These are phyloP conservation scores for Epinotia demarniana DNA, from an alignment of 2,888 invertebrate genomes.

Conservation along the genomic window DNA sequence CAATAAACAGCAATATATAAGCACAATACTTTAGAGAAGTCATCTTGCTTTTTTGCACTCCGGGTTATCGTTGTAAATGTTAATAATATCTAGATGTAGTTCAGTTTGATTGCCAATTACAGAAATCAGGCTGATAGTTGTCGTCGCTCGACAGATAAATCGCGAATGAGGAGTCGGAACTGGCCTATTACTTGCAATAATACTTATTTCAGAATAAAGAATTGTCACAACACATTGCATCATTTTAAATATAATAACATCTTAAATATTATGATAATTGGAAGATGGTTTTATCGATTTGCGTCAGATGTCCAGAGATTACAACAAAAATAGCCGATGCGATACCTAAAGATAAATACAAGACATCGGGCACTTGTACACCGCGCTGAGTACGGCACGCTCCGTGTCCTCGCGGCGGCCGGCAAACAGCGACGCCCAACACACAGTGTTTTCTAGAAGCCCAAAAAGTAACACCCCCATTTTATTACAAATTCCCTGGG, in stretches of 20 bases:
- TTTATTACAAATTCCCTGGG: no score
- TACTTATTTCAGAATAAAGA: neutral
- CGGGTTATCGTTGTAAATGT: neutral
- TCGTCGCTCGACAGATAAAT: neutral
- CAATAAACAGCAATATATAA: neutral
- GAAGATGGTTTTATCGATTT: neutral
- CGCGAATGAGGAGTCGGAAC: neutral
- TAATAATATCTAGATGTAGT: neutral
- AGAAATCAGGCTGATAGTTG: neutral
- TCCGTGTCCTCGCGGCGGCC: no score
- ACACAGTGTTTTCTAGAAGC: no score
- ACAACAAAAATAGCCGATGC: neutral
- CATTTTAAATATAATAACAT: neutral
- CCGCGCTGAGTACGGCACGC: neutral
- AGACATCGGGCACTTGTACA: neutral
- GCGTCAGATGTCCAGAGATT: neutral
- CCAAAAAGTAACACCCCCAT: no score
- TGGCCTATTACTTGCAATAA: neutral
- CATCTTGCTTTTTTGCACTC: neutral
- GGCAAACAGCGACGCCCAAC: no score
- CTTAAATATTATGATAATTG: neutral
- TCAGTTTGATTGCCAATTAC: neutral
- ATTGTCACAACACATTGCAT: neutral
- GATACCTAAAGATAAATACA: neutral
- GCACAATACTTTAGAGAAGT: neutral